Evolutionary conservation across 2,113 vertebrate species (phyloP), one percentile per base, ranked within the genome.

Genomic region (Stegastes partitus): DNA sequence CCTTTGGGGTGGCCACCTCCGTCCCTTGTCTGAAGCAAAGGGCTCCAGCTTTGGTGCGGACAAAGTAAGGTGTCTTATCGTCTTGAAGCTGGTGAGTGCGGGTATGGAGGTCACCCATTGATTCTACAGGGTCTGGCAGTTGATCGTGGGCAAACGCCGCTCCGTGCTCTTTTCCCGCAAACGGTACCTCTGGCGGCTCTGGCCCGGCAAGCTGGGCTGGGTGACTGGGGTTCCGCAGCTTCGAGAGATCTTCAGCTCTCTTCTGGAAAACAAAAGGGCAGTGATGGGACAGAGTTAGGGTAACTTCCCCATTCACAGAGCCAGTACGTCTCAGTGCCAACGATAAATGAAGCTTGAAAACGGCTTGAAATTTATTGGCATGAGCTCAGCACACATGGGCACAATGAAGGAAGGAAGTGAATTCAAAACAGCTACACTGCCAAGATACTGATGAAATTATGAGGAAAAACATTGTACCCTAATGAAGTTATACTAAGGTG

Each of bases 21-120:
- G 97, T 99, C 19, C 98, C 98, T 8, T 95, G 96, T 5, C 95
- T 95, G 91, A 99, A 99, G 91, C 98, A 99, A 71, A 96, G 63
- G 0, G 97, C 98, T 0, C 98, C 98, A 0, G 96, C 97, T 91
- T 97, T 98, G 92, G 97, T 99, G 77, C 93, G 96, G 37, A 96
- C 94, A 68, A 99, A 99, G 49, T 98, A 99, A 3, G 96, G 84
- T 0, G 93, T 92, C 37, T 82, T 94, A 88, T 99, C 97, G 65
- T 98, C 95, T 0, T 93, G 92, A 49, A 99, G 94, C 51, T 92
- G 84, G 2, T 97, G 94, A n/a, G 92, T 90, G 1, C 86, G 88
- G 5, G 92, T 95, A 89, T 98, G 96, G 18, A 97, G 84, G 81
- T 94, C 93, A 3, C 92, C 94, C 71, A 95, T 72, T 3, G 53